Conservation (phyloP, 2,888 invertebrate genomes). For the Drosophila subsilvestris region DNA sequence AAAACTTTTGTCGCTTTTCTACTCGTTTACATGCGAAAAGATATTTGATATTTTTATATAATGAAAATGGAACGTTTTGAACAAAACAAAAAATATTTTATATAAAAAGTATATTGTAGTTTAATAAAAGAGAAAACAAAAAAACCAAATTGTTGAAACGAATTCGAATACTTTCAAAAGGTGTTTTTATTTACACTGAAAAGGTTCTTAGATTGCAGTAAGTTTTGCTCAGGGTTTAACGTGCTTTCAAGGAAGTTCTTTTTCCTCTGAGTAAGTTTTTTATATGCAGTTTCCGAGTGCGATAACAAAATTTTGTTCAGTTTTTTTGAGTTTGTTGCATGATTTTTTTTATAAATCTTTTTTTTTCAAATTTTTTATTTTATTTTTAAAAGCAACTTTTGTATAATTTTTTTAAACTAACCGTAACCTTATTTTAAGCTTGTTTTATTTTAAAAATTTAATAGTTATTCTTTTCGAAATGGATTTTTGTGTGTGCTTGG, state of each 20-base stretch:
- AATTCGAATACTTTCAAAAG: background rate
- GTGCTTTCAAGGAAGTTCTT: background rate
- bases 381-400: background rate
- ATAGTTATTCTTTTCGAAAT: too few species aligned
- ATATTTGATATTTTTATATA: slow-evolving; percentile 76
- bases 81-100: slow-evolving; percentile 46
- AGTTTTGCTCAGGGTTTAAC: slow-evolving; percentile 27
- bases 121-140: slow-evolving; percentile 51
- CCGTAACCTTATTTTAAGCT: too few species aligned
- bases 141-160: background rate
- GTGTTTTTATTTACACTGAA: background rate
- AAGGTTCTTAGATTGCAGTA: slow-evolving; percentile 26
- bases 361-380: background rate
- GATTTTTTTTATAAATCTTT: background rate
- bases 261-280: slow-evolving; percentile 25
- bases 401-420: too few species aligned
- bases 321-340: background rate
- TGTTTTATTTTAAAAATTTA: too few species aligned
- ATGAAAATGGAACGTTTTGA: slow-evolving; percentile 29
- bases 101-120: slow-evolving; percentile 62
- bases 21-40: slow-evolving; percentile 46
- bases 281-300: background rate
- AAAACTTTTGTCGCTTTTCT: slow-evolving; percentile 62
- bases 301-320: background rate
- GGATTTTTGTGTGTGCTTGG: too few species aligned